These are phyloP conservation scores for Parazoanthus swiftii DNA, from an alignment of 92 coral and sea anemone species.

Conservation along the genomic window DNA sequence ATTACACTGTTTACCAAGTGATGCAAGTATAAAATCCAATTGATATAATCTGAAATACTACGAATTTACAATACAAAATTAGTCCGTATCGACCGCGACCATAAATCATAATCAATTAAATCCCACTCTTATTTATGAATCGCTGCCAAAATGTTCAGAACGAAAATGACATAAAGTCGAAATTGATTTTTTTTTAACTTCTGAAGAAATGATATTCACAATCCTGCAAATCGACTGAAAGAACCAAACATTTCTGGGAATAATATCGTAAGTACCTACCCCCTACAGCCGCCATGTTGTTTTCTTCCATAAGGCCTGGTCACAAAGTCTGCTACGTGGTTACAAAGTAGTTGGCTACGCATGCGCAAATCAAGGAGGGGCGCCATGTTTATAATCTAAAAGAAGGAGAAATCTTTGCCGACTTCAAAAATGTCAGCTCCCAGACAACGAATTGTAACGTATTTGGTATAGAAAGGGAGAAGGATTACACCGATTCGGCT, in stretches of 20 bases:
- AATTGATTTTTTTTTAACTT: not conserved
- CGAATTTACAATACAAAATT: not conserved
- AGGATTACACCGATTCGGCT: not conserved
- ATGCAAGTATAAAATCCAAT: not conserved
- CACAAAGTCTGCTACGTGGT: constrained; percentile 1
- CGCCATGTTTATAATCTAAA: constrained; percentile 16
- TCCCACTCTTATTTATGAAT: not conserved
- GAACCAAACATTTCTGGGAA: not conserved
- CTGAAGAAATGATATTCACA: not conserved
- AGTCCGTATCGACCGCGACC: too few species aligned
- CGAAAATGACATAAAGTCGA: not conserved
- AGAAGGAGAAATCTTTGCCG: not conserved
- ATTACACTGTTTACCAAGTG: not conserved
- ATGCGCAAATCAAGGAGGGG: constrained; percentile 23
- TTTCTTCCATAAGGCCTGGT: constrained; percentile 16
- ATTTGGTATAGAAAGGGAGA: not conserved
- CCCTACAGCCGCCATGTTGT: constrained; percentile 36
- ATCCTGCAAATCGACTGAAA: not conserved
- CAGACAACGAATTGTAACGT: not conserved
- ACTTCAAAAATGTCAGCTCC: not conserved
- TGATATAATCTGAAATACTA: not conserved
- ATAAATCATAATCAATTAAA: not conserved
- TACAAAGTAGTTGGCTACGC: not conserved
- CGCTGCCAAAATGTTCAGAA: not conserved
- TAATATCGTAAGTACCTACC: not conserved